Evolutionary conservation across 2,113 vertebrate species (phyloP).

Genomic region (Oxyruncus cristatus): DNA sequence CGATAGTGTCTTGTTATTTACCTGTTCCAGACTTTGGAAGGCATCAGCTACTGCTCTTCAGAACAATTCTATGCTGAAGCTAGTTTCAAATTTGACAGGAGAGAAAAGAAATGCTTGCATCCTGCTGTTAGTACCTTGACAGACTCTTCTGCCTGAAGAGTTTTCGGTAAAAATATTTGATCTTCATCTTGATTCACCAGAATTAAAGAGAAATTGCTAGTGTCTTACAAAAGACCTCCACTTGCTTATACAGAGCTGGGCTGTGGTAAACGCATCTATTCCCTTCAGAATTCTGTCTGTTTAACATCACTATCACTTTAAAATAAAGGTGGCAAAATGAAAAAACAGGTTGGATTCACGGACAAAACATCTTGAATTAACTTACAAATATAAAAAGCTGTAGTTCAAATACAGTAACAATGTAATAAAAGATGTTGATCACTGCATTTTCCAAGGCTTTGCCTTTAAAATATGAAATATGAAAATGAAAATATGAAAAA

Average conservation of each 20-base stretch:
- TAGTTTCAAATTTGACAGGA: not conserved
- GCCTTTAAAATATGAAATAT: not conserved
- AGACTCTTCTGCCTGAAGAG: not conserved
- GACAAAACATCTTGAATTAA: not conserved
- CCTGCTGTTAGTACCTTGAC: not conserved
- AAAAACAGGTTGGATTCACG: not conserved
- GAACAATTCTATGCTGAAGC: not conserved
- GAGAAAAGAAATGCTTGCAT: not conserved
- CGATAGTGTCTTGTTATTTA: not conserved
- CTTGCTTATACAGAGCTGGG: not conserved
- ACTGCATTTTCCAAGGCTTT: not conserved
- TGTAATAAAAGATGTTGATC: not conserved
- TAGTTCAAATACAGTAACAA: not conserved
- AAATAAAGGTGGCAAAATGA: not conserved
- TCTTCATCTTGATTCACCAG: not conserved
- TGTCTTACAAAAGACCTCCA: not conserved
- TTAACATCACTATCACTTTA: not conserved
- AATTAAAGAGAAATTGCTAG: not conserved
- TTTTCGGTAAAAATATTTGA: not conserved
- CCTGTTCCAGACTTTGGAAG: not conserved
- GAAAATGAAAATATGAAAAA: not conserved
- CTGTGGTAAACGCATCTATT: not conserved
- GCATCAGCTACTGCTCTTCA: not conserved
- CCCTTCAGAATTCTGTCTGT: not conserved
- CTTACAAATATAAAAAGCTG: not conserved